Percentiles rank a stretch among this genome's conserved stretches.
Evolutionary conservation across 2,113 vertebrate genomes (phyloP).

Genomic region (Lophotis ruficrista): DNA sequence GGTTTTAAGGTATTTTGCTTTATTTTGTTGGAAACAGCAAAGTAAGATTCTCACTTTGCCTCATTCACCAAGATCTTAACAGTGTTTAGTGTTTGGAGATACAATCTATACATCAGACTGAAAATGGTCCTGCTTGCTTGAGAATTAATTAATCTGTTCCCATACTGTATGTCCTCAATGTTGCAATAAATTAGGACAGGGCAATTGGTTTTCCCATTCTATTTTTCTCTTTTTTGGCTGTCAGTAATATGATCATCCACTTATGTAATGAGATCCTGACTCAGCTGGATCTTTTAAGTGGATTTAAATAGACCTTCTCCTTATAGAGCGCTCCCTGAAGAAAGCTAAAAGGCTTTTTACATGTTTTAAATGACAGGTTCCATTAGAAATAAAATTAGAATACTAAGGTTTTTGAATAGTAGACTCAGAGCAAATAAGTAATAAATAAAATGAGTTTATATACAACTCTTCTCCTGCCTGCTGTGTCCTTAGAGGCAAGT

Average conservation of each 20-base stretch:
- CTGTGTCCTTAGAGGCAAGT: neutral
- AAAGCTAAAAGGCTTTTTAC: neutral
- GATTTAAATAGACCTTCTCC: slow-evolving; percentile 31
- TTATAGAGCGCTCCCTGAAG: neutral
- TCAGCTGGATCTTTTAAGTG: slow-evolving; percentile 16
- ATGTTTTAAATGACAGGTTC: neutral
- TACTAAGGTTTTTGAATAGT: neutral
- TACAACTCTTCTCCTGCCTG: neutral
- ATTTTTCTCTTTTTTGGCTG: neutral
- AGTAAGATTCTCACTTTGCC: neutral
- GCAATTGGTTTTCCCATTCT: neutral
- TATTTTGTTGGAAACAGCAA: neutral
- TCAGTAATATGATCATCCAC: neutral
- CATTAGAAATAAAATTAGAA: neutral
- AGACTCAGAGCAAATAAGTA: neutral
- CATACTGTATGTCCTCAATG: neutral
- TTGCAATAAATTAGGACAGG: neutral
- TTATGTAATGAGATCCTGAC: slow-evolving; percentile 7
- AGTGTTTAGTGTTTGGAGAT: neutral
- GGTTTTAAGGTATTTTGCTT: neutral
- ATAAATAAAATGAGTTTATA: neutral
- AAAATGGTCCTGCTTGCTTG: neutral
- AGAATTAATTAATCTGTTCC: neutral
- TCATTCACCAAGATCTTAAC: neutral
- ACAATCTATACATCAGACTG: neutral